Conservation (phyloP, 2,113 vertebrate genomes). For the Ceratotherium simum region DNA sequence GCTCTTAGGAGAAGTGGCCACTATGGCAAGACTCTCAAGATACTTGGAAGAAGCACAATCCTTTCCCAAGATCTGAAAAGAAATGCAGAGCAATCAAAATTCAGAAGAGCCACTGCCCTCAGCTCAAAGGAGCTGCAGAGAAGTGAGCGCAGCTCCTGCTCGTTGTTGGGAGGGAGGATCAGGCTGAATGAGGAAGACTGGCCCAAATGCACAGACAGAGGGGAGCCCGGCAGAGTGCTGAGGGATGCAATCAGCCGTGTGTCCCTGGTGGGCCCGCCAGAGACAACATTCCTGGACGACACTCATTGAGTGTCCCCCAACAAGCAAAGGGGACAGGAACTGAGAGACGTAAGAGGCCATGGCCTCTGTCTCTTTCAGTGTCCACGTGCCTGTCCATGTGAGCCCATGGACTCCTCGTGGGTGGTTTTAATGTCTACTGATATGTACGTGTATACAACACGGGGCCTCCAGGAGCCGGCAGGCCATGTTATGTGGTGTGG, state of each 20-base stretch:
- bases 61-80: background rate
- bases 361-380: background rate
- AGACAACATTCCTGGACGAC: fast-evolving
- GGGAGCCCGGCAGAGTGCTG: fast-evolving
- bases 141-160: fast-evolving
- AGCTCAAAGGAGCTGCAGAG: background rate
- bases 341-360: fast-evolving
- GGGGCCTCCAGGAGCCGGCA: background rate
- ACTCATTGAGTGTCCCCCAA: fast-evolving
- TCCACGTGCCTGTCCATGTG: background rate
- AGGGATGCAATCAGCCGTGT: fast-evolving
- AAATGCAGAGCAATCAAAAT: background rate
- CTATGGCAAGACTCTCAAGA: background rate
- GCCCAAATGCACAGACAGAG: fast-evolving
- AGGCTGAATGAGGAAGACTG: fast-evolving
- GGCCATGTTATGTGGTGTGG: fast-evolving
- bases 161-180: background rate
- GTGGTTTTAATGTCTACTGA: too few species aligned
- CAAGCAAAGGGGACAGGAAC: background rate
- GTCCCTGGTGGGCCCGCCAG: too few species aligned
- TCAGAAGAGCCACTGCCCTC: background rate
- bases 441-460: fast-evolving
- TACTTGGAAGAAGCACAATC: background rate
- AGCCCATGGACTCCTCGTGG: background rate
- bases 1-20: background rate